Evolutionary conservation across 2,113 vertebrate species (phyloP).

Genomic region (Parus major): DNA sequence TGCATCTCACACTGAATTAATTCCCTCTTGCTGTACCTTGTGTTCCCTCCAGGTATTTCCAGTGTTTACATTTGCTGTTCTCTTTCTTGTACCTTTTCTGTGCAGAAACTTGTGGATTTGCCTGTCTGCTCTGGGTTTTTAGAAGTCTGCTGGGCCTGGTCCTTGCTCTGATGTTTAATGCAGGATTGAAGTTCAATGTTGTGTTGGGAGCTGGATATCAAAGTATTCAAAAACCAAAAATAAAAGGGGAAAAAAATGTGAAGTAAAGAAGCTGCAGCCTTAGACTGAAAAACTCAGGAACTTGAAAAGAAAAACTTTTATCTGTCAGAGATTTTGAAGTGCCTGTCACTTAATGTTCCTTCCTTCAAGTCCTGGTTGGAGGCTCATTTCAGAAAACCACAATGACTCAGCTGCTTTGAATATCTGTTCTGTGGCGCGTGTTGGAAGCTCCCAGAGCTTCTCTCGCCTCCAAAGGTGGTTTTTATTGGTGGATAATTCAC

Average conservation of each 20-base stretch:
- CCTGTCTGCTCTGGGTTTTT: neutral
- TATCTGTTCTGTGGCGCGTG: constrained; percentile 9
- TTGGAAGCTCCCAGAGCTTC: constrained; percentile 7
- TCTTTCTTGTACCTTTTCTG: neutral
- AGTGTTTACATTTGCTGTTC: neutral
- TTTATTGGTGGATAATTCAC: neutral
- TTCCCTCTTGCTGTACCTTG: neutral
- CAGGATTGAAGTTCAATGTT: neutral
- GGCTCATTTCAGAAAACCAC: constrained; percentile 5
- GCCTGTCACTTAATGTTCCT: neutral
- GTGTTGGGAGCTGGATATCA: neutral
- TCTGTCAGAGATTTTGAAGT: neutral
- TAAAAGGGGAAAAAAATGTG: neutral
- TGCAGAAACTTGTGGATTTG: neutral
- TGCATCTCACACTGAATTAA: neutral
- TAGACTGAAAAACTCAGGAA: neutral
- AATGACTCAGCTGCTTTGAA: constrained; percentile 6
- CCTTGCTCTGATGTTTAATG: neutral
- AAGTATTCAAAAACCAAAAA: neutral
- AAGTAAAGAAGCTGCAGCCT: neutral
- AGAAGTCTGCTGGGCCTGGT: neutral
- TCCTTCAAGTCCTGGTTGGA: neutral
- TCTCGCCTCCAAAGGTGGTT: neutral
- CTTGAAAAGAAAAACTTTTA: neutral
- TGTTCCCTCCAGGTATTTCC: neutral